Evolutionary conservation across 2,888 invertebrate species (phyloP).

Genomic region (Coremacera marginata): DNA sequence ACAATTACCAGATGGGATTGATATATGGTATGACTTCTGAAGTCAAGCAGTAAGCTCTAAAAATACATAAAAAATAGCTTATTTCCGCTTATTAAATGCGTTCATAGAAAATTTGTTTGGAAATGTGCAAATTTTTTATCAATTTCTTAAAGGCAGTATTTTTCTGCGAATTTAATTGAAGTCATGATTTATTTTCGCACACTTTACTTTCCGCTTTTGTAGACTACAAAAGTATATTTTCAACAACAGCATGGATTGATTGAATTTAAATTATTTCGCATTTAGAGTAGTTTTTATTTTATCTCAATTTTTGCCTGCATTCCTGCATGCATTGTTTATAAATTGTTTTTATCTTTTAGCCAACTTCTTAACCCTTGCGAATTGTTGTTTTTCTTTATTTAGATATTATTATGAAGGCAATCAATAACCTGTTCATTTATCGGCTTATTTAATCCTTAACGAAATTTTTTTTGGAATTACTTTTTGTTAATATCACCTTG

Average conservation of each 20-base stretch:
- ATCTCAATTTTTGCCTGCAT: neutral
- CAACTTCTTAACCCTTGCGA: too few relatives aligned
- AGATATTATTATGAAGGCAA: conserved; percentile 1
- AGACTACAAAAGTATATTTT: conserved; percentile 26
- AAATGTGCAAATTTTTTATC: too few relatives aligned
- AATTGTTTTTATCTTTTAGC: conserved; percentile 10
- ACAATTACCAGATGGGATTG: too few relatives aligned
- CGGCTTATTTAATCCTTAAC: neutral
- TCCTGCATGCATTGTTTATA: conserved; percentile 12
- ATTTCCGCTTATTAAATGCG: too few relatives aligned
- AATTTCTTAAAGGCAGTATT: too few relatives aligned
- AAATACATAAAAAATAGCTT: too few relatives aligned
- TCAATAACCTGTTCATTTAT: conserved; percentile 11
- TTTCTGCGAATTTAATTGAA: neutral
- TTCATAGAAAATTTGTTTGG: too few relatives aligned
- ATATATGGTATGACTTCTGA: too few relatives aligned
- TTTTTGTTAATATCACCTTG: neutral
- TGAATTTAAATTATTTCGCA: conserved; percentile 19
- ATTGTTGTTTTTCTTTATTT: neutral
- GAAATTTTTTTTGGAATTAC: neutral
- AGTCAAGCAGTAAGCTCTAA: too few relatives aligned
- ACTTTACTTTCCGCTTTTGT: neutral
- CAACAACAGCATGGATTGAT: conserved; percentile 21
- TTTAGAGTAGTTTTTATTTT: neutral
- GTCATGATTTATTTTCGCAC: conserved; percentile 31